These are phyloP conservation scores for Cheumatopsyche charites DNA, from an alignment of 1,140 invertebrate genomes.

Conservation along the genomic window DNA sequence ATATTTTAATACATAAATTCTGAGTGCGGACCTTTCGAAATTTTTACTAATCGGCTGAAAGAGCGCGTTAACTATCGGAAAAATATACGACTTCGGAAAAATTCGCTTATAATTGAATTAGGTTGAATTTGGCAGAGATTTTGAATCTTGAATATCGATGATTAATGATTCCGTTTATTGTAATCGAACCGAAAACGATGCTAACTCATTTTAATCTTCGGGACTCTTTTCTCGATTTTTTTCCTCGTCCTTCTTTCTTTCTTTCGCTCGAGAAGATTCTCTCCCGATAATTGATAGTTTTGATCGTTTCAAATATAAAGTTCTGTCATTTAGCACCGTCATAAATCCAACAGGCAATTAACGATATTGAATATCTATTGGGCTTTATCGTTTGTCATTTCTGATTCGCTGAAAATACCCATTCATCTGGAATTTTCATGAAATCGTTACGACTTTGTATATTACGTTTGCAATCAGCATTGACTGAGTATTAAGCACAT, in stretches of 20 bases:
- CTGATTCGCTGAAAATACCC: not conserved
- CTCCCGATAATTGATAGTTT: not conserved
- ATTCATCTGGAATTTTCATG: not conserved
- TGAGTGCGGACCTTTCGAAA: conserved; percentile 20
- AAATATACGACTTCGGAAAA: conserved; percentile 45
- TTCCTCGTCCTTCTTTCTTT: not conserved
- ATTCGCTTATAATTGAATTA: conserved; percentile 48
- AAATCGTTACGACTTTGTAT: not conserved
- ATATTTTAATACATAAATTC: conserved; percentile 13
- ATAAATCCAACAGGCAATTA: not conserved
- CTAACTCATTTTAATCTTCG: conserved; percentile 32
- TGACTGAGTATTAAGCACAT: no score
- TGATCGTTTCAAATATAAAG: not conserved
- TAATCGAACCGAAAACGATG: conserved; percentile 39
- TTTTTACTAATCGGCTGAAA: conserved; percentile 42
- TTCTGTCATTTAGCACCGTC: no score
- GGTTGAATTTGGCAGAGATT: conserved; percentile 33
- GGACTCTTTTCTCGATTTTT: not conserved
- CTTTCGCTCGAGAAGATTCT: not conserved
- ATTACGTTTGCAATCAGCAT: no score
- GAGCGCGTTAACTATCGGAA: conserved; percentile 31
- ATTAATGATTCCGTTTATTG: conserved; percentile 47
- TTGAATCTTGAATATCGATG: conserved; percentile 36
- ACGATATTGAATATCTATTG: no score
- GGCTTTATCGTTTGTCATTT: not conserved